Evolutionary conservation across 2,888 invertebrate species (phyloP).

Genomic region (Nymphalis polychloros): DNA sequence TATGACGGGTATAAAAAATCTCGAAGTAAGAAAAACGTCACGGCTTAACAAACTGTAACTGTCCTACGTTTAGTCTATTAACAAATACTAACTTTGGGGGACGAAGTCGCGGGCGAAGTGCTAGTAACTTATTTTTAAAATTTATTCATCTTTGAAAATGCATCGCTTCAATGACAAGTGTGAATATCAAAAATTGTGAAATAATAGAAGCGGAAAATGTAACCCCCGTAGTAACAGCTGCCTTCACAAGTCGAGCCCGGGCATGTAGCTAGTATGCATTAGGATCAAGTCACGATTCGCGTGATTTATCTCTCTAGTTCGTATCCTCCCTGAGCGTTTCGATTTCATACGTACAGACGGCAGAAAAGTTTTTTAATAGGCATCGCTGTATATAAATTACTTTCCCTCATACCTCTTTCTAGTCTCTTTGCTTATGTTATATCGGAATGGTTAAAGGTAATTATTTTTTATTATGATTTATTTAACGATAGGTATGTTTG

Average conservation of each 20-base stretch:
- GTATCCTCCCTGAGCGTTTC: constrained; percentile 48
- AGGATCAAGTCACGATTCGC: constrained; percentile 47
- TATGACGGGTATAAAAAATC: too few relatives aligned
- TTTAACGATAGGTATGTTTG: too few relatives aligned
- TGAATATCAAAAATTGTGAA: background rate
- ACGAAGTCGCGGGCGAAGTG: too few relatives aligned
- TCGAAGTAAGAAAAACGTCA: too few relatives aligned
- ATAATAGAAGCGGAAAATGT: background rate
- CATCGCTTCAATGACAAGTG: background rate
- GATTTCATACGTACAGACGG: constrained; percentile 36
- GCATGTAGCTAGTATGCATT: constrained; percentile 22
- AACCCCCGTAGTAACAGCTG: constrained; percentile 6
- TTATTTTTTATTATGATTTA: too few relatives aligned
- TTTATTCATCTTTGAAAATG: too few relatives aligned
- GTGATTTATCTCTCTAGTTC: constrained; percentile 52
- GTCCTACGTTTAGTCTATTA: too few relatives aligned
- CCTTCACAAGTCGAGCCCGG: constrained; percentile 13
- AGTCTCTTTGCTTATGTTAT: too few relatives aligned
- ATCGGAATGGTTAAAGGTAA: too few relatives aligned
- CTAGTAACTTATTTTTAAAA: too few relatives aligned
- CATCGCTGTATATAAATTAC: background rate
- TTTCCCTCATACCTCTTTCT: background rate
- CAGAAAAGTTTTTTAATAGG: constrained; percentile 5
- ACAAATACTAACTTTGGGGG: too few relatives aligned
- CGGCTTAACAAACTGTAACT: too few relatives aligned